Conservation (phyloP, 2,888 invertebrate genomes). For the Platycnemis pennipes region DNA sequence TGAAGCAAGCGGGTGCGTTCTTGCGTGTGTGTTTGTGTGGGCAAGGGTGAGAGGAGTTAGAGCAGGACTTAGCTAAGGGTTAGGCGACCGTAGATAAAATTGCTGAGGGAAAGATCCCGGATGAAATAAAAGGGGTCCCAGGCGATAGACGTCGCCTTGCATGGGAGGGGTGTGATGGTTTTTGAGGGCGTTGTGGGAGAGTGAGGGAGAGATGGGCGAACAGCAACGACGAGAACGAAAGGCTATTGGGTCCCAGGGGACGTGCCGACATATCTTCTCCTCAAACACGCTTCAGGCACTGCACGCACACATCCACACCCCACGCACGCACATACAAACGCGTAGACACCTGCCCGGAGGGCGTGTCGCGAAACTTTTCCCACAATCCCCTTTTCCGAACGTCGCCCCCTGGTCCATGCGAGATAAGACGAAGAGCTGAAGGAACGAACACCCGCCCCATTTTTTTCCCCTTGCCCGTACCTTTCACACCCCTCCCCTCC, state of each 20-base stretch:
- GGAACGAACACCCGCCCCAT: background rate
- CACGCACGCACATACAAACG: background rate
- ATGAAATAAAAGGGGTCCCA: background rate
- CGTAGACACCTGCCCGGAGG: background rate
- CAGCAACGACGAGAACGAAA: background rate
- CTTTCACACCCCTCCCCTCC: background rate
- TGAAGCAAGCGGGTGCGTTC: background rate
- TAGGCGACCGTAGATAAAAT: background rate
- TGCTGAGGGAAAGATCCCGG: constrained; percentile 1
- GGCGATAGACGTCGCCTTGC: background rate
- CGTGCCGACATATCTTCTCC: background rate
- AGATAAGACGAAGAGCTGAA: constrained; percentile 26
- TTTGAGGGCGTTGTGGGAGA: background rate
- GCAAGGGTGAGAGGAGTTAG: background rate
- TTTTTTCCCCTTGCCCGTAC: background rate
- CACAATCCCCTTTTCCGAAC: background rate
- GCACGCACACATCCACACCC: background rate
- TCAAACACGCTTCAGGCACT: background rate
- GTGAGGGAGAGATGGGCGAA: background rate
- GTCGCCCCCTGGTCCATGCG: constrained; percentile 36
- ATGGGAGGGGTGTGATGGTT: background rate
- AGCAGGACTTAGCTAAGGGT: background rate
- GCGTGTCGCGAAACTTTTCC: constrained; percentile 34
- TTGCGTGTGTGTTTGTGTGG: no score
- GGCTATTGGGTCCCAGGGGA: background rate